Conservation (phyloP, 2,113 vertebrate species). For the Halcyon senegalensis region DNA sequence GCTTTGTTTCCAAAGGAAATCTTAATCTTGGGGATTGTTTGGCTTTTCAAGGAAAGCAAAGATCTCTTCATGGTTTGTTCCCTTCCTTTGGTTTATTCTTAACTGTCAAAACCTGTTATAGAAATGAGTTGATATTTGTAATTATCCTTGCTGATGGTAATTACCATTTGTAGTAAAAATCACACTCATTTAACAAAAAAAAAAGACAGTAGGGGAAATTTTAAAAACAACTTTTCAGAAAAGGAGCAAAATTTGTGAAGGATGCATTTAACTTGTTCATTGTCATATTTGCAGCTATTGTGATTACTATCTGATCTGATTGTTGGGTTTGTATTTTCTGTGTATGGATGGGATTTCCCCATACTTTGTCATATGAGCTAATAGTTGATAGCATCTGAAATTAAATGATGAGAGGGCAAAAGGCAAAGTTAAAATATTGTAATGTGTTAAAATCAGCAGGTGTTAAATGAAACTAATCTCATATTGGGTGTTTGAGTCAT, state of each 20-base stretch:
- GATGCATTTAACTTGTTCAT: background rate
- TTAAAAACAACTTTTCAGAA: background rate
- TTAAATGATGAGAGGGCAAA: background rate
- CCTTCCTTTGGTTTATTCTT: background rate
- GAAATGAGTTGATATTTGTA: background rate
- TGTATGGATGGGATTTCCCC: background rate
- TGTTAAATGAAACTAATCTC: background rate
- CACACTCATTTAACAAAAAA: background rate
- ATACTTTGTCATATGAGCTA: background rate
- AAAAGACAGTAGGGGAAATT: background rate
- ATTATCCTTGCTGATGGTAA: background rate
- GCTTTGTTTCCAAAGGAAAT: background rate
- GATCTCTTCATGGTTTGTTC: background rate
- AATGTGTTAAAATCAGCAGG: background rate
- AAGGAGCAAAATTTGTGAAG: background rate
- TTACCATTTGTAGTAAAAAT: background rate
- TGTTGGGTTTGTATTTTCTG: background rate
- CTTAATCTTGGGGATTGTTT: background rate
- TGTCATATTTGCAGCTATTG: background rate
- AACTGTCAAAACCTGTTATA: background rate
- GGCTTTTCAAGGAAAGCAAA: background rate
- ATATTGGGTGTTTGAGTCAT: background rate
- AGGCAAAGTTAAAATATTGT: background rate
- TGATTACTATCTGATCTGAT: background rate
- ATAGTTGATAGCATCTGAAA: background rate